A percentile compares a stretch with the other conserved stretches of the same genome.
Conservation (phyloP, 1,140 invertebrate genomes). For the Drosophila nigromelanica region DNA sequence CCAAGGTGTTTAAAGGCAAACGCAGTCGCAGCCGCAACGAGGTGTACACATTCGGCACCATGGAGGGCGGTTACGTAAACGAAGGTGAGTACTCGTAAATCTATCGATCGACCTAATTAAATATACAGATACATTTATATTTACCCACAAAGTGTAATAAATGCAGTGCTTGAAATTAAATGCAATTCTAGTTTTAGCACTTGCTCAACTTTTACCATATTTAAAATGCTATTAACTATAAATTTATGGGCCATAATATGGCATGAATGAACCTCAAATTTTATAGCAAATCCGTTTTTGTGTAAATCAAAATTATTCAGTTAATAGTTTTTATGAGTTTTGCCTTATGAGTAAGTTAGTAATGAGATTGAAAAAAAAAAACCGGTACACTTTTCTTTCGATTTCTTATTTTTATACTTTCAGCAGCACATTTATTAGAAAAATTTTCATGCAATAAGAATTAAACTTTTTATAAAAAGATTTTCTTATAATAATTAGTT, state of each 20-base stretch:
- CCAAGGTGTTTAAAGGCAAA: constrained; percentile 66
- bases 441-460: no score
- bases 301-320: background rate
- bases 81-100: constrained; percentile 73
- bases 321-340: background rate
- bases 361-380: background rate
- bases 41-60: constrained; percentile 83
- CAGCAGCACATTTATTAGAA: no score
- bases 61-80: constrained; percentile 83
- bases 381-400: background rate
- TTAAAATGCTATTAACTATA: background rate
- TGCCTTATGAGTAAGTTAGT: background rate
- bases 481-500: no score
- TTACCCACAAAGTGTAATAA: background rate
- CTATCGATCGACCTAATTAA: constrained; percentile 3
- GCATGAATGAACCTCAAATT: background rate
- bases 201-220: constrained; percentile 21
- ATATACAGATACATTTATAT: background rate
- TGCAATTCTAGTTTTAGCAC: constrained; percentile 9
- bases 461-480: background rate
- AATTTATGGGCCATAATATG: background rate
- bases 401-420: no score
- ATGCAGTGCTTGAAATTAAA: background rate
- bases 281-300: background rate
- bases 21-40: constrained; percentile 69